phyloP scores from a whole-genome alignment of 2,113 vertebrate species.

The Mastomys natalensis region DNA sequence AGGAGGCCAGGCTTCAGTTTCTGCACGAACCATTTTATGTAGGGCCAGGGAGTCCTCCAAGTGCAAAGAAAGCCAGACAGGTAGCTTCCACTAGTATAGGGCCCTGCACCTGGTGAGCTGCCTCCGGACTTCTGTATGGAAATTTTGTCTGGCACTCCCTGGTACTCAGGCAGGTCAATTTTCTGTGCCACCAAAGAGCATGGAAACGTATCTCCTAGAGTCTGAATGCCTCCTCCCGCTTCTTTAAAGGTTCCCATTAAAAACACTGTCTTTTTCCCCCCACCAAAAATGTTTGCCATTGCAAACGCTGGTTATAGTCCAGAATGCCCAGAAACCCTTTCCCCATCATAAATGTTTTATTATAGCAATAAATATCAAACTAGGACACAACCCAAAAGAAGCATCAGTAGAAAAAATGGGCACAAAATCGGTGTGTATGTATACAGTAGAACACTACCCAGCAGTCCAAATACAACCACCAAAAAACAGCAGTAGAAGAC shows the following conservation, averaged over 20 bases:
- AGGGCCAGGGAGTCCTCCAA: slow-evolving; percentile 95
- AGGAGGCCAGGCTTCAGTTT: slow-evolving; percentile 97
- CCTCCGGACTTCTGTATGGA: slow-evolving; percentile 96
- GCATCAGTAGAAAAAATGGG: not conserved
- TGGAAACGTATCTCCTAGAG: slow-evolving; percentile 95
- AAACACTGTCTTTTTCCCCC: too few species aligned
- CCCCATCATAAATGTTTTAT: not conserved
- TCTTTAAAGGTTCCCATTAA: too few species aligned
- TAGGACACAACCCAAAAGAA: not conserved
- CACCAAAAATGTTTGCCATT: too few species aligned
- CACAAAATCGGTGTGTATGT: not conserved
- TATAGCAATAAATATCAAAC: not conserved
- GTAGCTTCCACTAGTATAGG: slow-evolving; percentile 98
- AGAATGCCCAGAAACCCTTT: too few species aligned
- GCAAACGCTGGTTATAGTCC: too few species aligned
- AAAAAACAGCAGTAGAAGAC: not conserved
- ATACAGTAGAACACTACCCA: not conserved
- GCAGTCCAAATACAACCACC: not conserved
- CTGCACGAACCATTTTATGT: slow-evolving; percentile 99
- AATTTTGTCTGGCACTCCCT: slow-evolving; percentile 97
- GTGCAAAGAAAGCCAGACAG: slow-evolving; percentile 95
- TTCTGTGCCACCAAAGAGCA: slow-evolving; percentile 94
- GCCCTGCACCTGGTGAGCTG: slow-evolving; percentile 92
- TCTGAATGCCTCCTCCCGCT: slow-evolving; percentile 91
- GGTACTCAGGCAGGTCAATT: slow-evolving; percentile 97